phyloP scores from a whole-genome alignment of 2,113 vertebrate genomes.

The Equus przewalskii region DNA sequence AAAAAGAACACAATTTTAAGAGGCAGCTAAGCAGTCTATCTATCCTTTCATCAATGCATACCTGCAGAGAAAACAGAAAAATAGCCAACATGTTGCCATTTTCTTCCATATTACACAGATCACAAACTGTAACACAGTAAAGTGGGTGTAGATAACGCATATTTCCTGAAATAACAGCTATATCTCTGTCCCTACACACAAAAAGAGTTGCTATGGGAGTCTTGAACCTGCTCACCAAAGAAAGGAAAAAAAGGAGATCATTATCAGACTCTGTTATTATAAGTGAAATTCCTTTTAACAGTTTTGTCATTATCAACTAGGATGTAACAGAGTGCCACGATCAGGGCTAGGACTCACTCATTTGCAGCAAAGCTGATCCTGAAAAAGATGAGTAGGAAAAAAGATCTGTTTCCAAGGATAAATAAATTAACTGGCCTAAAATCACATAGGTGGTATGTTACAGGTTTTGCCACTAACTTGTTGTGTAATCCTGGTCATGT shows the following conservation, averaged over 20 bases:
- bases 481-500: neutral
- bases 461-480: neutral
- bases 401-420: neutral
- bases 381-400: neutral
- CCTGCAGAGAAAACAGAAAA: neutral
- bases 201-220: neutral
- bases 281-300: neutral
- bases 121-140: neutral
- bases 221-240: neutral
- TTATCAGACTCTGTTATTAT: neutral
- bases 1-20: neutral
- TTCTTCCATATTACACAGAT: neutral
- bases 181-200: neutral
- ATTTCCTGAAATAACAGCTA: neutral
- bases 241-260: neutral
- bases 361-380: neutral
- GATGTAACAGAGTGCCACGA: neutral
- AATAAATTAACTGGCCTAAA: neutral
- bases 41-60: neutral
- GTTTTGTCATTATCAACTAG: neutral
- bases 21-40: neutral
- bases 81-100: neutral
- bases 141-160: neutral
- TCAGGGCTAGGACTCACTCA: neutral
- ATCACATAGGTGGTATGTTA: neutral